These are phyloP conservation scores for Andrena fulva DNA, from an alignment of 2,888 invertebrate species.

Conservation along the genomic window DNA sequence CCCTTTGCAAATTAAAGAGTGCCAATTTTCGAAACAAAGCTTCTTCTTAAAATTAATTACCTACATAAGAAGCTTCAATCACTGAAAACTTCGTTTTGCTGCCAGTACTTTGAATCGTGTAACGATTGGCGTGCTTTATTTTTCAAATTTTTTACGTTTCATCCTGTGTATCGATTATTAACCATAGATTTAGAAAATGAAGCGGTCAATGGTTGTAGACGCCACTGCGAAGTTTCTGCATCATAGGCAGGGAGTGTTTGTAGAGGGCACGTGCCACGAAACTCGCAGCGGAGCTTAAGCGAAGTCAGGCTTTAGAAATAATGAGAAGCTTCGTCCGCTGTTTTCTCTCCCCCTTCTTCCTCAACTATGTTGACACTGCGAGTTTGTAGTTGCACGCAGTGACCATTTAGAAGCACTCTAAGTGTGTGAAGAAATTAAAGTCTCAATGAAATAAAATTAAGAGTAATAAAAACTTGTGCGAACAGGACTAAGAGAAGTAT, in stretches of 20 bases:
- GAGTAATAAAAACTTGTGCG: not conserved
- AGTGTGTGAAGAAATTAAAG: not conserved
- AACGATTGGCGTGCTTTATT: not conserved
- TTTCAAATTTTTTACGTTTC: not conserved
- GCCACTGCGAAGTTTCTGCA: conserved; percentile 59
- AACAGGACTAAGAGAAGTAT: too few species aligned
- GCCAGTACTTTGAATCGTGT: too few species aligned
- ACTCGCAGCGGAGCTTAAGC: conserved; percentile 73
- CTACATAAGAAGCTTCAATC: too few species aligned
- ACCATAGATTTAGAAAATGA: conserved; percentile 30
- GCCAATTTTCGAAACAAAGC: too few species aligned
- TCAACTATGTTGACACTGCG: conserved; percentile 24
- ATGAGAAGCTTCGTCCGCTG: conserved; percentile 65
- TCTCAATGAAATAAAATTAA: conserved; percentile 2
- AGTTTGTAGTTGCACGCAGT: conserved; percentile 26
- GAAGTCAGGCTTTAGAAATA: conserved; percentile 77
- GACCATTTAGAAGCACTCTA: conserved; percentile 29
- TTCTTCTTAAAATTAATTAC: too few species aligned
- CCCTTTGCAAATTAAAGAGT: too few species aligned
- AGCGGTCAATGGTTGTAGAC: conserved; percentile 59
- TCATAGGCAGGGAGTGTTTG: conserved; percentile 67
- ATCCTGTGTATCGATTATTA: conserved; percentile 36
- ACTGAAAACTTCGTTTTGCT: too few species aligned
- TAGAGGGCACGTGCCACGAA: conserved; percentile 76
- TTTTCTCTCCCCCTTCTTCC: conserved; percentile 30